Base-by-base conservation (phyloP, 1,140 invertebrate species). In the Neodiprion lecontei region DNA sequence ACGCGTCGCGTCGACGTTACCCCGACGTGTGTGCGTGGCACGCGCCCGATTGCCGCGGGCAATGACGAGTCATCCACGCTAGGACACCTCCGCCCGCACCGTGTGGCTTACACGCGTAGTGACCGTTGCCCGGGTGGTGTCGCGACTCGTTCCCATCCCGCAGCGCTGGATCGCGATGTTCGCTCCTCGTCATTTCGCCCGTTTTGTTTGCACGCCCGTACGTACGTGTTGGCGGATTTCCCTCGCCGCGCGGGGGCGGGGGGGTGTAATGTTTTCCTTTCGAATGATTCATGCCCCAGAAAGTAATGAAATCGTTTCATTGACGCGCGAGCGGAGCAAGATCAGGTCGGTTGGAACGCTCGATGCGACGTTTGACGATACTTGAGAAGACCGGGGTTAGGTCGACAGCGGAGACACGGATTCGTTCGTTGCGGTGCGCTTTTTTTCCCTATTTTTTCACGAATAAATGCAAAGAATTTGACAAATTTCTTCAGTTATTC, bases 61-160 rank as follows among this genome's bases (percentile, higher is more conserved):
- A 86, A 88, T 88, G 87, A 88, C 87, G 87, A 86, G 86, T 88
- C 87, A 88, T 88, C 86, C 85, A 86, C 83, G 86, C 82, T 87
- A 86, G 85, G 86, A 86, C 87, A 86, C 86, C 87, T 87, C 85
- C 75, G 53, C 72, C 53, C 66, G 11, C 74, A 72, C 74, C 76
- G 78, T 76, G 79, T 81, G 75, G 78, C 79, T 81, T 78, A 79
- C 81, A 79, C 79, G 73, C 48, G 70, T 66, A 48, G 17, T 14
- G 69, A 77, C 72, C 74, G 81, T 80, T 77, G 47, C 80, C 74
- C 78, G 80, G 75, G 28, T 40, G 28, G 76, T 65, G 70, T 80
- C 81, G 83, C 82, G 81, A 40, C 28, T 40, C 2, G 28, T 40
- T 40, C 28, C 28, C 28, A 40, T 40, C 28, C 28, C 28, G 28